Conservation (phyloP, 2,797 vertebrate genomes). For the Halcyon smyrnensis region DNA sequence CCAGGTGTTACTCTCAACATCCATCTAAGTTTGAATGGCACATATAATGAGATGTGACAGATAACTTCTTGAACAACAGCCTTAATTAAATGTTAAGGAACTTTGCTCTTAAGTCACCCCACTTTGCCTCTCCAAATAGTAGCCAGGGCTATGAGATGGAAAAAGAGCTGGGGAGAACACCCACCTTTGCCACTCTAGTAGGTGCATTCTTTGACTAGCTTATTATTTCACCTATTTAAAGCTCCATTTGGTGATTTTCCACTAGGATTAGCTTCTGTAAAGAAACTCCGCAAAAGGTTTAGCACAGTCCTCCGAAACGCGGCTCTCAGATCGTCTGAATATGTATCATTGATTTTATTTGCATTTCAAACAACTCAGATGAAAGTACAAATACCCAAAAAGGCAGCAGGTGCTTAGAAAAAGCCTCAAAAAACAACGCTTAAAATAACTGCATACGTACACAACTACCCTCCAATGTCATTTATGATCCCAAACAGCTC, state of each 20-base stretch:
- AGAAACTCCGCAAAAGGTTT: neutral
- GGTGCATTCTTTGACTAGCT: neutral
- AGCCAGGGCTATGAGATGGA: neutral
- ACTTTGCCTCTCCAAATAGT: neutral
- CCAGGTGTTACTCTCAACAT: neutral
- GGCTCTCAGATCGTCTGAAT: neutral
- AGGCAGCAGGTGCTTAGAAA: constrained; percentile 31
- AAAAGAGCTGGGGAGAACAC: neutral
- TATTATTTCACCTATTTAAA: constrained; percentile 13
- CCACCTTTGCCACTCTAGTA: neutral
- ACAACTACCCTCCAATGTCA: neutral
- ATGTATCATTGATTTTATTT: constrained; percentile 33
- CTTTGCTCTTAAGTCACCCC: neutral
- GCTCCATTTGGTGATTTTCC: constrained; percentile 5
- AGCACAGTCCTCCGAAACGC: neutral
- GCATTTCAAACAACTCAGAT: constrained; percentile 40
- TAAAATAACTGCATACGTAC: constrained; percentile 2
- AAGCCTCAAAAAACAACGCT: constrained; percentile 3
- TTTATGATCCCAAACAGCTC: constrained; percentile 16
- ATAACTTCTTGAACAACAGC: neutral
- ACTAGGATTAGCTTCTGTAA: neutral
- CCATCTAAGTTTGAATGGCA: neutral
- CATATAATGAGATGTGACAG: neutral
- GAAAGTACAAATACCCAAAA: constrained; percentile 27
- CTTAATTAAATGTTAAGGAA: neutral